Percentiles rank a stretch among this genome's conserved stretches.
Conservation (phyloP, 2,888 invertebrate species). For the Caenorhabditis macrosperma region DNA sequence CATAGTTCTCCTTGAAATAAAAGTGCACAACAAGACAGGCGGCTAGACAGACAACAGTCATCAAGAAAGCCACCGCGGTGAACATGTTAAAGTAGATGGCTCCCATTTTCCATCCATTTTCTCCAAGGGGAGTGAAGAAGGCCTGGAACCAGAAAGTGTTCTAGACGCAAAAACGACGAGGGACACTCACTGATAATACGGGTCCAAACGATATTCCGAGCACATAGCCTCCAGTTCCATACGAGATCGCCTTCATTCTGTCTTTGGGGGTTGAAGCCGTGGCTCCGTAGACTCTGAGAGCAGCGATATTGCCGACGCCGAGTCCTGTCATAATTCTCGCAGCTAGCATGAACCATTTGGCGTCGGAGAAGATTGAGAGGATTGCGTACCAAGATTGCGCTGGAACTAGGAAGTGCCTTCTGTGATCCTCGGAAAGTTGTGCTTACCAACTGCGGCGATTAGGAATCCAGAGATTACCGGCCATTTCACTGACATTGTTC, state of each 20-base stretch:
- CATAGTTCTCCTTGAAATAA: constrained; percentile 66
- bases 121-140: constrained; percentile 62
- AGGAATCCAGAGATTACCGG: constrained; percentile 57
- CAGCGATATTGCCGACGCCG: constrained; percentile 65
- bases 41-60: constrained; percentile 49
- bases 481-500: constrained; percentile 57
- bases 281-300: constrained; percentile 61
- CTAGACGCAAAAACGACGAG: too few relatives aligned
- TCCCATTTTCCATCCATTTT: constrained; percentile 44
- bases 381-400: constrained; percentile 50
- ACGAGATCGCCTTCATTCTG: constrained; percentile 65
- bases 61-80: constrained; percentile 62
- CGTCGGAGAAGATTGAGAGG: constrained; percentile 18
- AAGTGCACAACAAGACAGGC: constrained; percentile 53
- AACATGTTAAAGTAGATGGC: constrained; percentile 57
- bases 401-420: too few relatives aligned
- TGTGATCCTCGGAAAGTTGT: neutral
- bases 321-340: constrained; percentile 60
- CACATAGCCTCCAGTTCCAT: constrained; percentile 65
- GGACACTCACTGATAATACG: constrained; percentile 58
- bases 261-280: constrained; percentile 65
- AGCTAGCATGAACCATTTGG: constrained; percentile 63
- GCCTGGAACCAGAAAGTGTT: constrained; percentile 40
- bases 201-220: constrained; percentile 67
- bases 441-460: constrained; percentile 41